Conservation (phyloP, 1,140 invertebrate species). For the Dufourea novaeangliae region DNA sequence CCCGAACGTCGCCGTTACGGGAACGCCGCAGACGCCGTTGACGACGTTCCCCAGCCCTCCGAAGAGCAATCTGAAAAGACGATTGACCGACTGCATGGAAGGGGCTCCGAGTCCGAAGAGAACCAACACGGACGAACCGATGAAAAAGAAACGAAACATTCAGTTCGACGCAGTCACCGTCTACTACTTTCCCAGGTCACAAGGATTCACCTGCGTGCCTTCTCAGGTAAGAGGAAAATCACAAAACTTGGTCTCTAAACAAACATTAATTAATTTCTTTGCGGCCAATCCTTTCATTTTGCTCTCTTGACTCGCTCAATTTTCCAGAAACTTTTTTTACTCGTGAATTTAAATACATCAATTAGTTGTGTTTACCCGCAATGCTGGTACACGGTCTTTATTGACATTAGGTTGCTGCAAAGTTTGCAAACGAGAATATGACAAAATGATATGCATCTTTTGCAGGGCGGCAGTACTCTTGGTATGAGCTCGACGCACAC, state of each 20-base stretch:
- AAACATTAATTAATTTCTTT: too few species aligned
- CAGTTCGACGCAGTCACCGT: constrained; percentile 96
- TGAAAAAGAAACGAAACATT: constrained; percentile 89
- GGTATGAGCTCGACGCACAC: constrained; percentile 96
- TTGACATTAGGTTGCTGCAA: too few species aligned
- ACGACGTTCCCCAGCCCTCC: constrained; percentile 62
- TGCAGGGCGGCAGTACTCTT: constrained; percentile 94
- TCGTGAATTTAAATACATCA: too few species aligned
- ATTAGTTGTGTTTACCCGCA: too few species aligned
- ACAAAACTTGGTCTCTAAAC: too few species aligned
- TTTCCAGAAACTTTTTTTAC: too few species aligned
- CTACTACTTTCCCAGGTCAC: constrained; percentile 96
- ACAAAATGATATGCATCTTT: constrained; percentile 47
- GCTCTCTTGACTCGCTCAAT: too few species aligned
- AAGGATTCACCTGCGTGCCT: constrained; percentile 99
- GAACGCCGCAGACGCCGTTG: constrained; percentile 49
- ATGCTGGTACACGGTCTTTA: too few species aligned
- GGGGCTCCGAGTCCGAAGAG: constrained; percentile 80
- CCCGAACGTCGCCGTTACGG: constrained; percentile 42
- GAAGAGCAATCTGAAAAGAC: constrained; percentile 84
- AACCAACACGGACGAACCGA: constrained; percentile 72
- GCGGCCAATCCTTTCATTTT: too few species aligned
- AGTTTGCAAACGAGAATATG: too few species aligned
- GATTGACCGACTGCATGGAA: constrained; percentile 76
- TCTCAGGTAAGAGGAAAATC: constrained; percentile 86